These are phyloP conservation scores for Dascillus cervinus DNA, from an alignment of 2,888 invertebrate species.

Conservation along the genomic window DNA sequence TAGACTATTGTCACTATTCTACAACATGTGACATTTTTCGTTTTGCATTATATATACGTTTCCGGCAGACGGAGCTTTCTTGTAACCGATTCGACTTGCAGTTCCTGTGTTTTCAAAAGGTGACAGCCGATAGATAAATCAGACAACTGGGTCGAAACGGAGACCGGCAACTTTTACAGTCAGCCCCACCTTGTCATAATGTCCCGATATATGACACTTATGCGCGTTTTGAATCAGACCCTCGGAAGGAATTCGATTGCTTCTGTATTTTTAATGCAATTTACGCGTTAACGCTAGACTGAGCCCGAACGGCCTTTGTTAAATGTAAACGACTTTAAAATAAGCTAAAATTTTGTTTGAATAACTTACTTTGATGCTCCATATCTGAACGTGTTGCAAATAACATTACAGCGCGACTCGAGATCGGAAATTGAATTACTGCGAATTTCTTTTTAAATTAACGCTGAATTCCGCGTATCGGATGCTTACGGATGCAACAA, in stretches of 20 bases:
- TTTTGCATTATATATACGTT: constrained; percentile 23
- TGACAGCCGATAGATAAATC: constrained; percentile 34
- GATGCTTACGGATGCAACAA: too few relatives aligned
- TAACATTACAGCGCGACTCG: too few relatives aligned
- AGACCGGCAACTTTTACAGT: constrained; percentile 30
- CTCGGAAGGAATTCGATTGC: constrained; percentile 16
- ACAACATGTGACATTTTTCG: constrained; percentile 16
- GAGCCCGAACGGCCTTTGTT: too few relatives aligned
- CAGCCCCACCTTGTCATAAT: constrained; percentile 28
- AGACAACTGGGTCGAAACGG: constrained; percentile 34
- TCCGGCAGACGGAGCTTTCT: constrained; percentile 19
- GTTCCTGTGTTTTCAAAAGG: constrained; percentile 25
- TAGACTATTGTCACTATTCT: constrained; percentile 20
- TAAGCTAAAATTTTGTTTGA: too few relatives aligned
- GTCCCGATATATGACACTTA: constrained; percentile 27
- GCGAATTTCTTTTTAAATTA: too few relatives aligned
- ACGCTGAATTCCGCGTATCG: too few relatives aligned
- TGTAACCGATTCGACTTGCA: constrained; percentile 23
- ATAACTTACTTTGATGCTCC: too few relatives aligned
- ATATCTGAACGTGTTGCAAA: too few relatives aligned
- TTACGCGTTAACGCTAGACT: too few relatives aligned
- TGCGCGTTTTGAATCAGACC: constrained; percentile 30
- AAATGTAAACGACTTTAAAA: too few relatives aligned
- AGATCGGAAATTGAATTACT: too few relatives aligned
- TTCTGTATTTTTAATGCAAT: too few relatives aligned